These are phyloP conservation scores for Apteryx mantelli DNA, from an alignment of 2,113 vertebrate species.

Conservation along the genomic window DNA sequence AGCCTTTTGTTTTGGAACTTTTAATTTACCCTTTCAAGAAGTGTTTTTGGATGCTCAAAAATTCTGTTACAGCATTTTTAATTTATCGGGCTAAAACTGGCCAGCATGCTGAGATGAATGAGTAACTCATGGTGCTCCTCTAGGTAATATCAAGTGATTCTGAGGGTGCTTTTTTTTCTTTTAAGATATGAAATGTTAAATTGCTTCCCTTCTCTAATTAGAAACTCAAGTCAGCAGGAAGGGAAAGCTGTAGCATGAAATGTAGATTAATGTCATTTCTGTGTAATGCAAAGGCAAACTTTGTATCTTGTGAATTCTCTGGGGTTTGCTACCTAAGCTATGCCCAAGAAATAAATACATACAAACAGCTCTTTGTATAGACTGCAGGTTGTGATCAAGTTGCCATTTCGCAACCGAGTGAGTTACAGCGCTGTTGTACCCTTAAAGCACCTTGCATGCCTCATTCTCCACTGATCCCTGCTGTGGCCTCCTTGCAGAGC, in stretches of 20 bases:
- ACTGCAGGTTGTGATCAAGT: neutral
- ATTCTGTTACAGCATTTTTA: neutral
- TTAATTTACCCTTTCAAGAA: neutral
- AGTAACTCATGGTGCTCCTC: neutral
- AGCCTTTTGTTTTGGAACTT: neutral
- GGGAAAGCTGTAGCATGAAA: neutral
- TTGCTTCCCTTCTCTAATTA: neutral
- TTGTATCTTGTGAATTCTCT: neutral
- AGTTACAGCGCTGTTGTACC: neutral
- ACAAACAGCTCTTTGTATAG: neutral
- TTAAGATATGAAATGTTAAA: neutral
- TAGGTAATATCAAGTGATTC: neutral
- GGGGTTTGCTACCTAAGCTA: neutral
- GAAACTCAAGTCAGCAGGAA: neutral
- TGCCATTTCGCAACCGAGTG: neutral
- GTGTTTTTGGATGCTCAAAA: neutral
- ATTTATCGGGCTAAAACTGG: neutral
- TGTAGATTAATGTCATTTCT: neutral
- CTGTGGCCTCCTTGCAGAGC: neutral
- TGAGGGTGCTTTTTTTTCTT: neutral
- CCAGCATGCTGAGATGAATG: neutral
- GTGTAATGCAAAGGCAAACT: neutral
- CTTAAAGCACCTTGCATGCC: neutral
- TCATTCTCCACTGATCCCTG: neutral
- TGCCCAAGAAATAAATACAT: neutral